These are phyloP conservation scores for Acanthis flammea DNA, from an alignment of 2,797 vertebrate genomes.

Conservation along the genomic window DNA sequence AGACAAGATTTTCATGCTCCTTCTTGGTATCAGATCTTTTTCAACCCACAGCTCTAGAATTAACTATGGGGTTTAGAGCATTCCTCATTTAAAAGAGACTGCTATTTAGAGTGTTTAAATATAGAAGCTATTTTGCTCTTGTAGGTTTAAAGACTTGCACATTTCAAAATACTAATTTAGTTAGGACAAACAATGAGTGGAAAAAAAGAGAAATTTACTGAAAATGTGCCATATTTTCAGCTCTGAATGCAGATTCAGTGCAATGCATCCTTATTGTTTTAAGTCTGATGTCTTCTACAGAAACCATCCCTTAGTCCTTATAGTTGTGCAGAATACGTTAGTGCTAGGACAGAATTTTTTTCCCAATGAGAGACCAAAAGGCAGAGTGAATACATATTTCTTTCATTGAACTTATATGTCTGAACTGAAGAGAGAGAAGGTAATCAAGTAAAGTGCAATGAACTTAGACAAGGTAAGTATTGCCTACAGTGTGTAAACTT, in stretches of 20 bases:
- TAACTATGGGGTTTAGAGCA: not conserved
- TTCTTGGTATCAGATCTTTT: not conserved
- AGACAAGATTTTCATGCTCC: not conserved
- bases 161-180: not conserved
- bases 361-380: not conserved
- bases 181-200: not conserved
- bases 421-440: not conserved
- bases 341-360: not conserved
- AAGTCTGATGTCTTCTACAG: not conserved
- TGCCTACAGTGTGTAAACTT: not conserved
- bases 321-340: not conserved
- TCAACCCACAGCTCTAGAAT: not conserved
- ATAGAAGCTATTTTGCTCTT: not conserved
- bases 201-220: not conserved
- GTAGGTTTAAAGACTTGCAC: not conserved
- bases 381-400: not conserved
- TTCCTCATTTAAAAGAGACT: constrained; percentile 17
- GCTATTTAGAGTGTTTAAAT: not conserved
- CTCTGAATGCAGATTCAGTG: not conserved
- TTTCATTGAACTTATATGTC: not conserved
- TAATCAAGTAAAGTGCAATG: not conserved
- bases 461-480: not conserved
- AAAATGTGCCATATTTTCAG: not conserved
- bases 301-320: not conserved
- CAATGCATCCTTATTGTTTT: not conserved